Evolutionary conservation across 1,140 invertebrate species (phyloP).

Genomic region (Saccostrea cuccullata): DNA sequence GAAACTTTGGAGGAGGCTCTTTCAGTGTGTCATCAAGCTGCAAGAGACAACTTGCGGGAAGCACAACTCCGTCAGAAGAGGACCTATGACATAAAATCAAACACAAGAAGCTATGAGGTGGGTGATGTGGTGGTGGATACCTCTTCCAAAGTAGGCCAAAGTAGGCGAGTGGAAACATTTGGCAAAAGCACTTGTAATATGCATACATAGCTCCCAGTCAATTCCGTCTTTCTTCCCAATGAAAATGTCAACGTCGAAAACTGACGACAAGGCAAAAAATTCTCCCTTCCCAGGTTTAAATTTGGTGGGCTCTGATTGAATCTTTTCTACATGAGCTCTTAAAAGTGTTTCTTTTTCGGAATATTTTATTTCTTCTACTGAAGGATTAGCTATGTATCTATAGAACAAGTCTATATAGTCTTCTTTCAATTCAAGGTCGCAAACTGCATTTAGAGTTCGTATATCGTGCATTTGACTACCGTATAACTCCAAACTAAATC

Average conservation of each 20-base stretch:
- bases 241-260: slow-evolving; percentile 21
- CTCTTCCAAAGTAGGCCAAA: not conserved
- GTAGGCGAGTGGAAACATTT: not conserved
- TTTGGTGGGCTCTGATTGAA: not conserved
- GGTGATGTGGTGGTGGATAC: slow-evolving; percentile 28
- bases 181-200: not conserved
- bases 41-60: no score
- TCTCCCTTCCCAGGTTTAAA: not conserved
- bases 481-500: slow-evolving; percentile 23
- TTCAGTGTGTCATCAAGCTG: no score
- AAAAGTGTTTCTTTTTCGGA: not conserved
- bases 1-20: no score
- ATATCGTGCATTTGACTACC: not conserved
- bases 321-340: not conserved
- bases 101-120: slow-evolving; percentile 5
- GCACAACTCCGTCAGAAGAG: no score
- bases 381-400: not conserved
- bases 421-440: slow-evolving; percentile 15
- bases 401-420: slow-evolving; percentile 9
- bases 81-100: slow-evolving; percentile 29
- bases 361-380: not conserved
- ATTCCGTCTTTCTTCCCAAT: not conserved
- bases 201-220: not conserved
- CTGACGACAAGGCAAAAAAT: slow-evolving; percentile 11
- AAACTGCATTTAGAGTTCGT: not conserved